Evolutionary conservation across 1,140 invertebrate species (phyloP), one percentile per base, ranked within the genome.

Genomic region (Drosophila novamexicana): DNA sequence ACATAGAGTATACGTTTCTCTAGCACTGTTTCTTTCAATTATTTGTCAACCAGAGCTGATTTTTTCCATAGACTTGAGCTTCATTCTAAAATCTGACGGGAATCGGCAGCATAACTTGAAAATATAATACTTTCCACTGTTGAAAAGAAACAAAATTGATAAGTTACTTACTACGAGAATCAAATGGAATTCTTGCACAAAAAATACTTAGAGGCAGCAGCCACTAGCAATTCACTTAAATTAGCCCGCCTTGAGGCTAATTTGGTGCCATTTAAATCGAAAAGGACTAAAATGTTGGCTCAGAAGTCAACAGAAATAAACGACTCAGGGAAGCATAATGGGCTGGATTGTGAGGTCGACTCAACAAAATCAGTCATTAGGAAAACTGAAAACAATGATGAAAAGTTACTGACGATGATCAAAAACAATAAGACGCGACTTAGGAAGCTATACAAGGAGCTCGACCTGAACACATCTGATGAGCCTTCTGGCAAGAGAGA

Each of bases 161-260:
- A 37, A 18, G 37, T 52, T 52, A 22, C 10, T 9, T 16, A 5
- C 9, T 4, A 53, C 29, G 9, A 7, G 7, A 8, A 1, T 4
- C 16, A 14, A 12, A 69, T 69, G 66, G 47, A 61, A 14, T 37
- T 14, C 18, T 36, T 50, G 10, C 53, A 8, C 14, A 42, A 63
- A 18, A 37, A 39, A 22, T 39, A 44, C 9, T 50, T 45, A 36
- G 32, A 47, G 8, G 18, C 44, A 29, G 34, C 37, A 14, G 16
- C 7, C 5, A 9, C 18, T 9, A 22, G 7, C 7, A 37, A 12
- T 3, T 16, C 56, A 8, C 0, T 14, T 1, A 47, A 32, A 6
- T 39, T 70, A 9, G n/a, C 16, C 3, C 40, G 29, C 1, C 29
- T 56, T 63, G 2, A 10, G 9, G 67, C 50, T 14, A 54, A 63